Base-by-base conservation (phyloP, 2,797 vertebrate species). In the Borostomias antarcticus region DNA sequence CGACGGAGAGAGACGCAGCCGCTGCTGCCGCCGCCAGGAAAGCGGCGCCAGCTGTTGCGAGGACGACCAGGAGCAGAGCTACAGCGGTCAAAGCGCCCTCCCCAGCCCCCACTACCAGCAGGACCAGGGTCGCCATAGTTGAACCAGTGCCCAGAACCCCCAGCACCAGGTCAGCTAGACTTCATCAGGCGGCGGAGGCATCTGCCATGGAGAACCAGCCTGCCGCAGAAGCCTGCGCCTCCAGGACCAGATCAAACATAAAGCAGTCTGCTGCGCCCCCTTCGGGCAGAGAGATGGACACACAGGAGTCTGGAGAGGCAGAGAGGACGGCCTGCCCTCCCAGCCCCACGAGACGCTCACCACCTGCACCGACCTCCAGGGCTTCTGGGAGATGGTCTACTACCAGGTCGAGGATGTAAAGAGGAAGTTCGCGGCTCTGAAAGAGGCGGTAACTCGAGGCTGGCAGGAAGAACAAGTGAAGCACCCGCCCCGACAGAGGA, bases 381-480 rank as follows among this genome's bases (percentile, higher is more conserved):
- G 98, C 21, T 99, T 99, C 86, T 98, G 98, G 98, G 98, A 99
- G 76, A 98, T 98, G 97, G 83, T 99, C 64, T 92, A 89, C 80
- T 97, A 92, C 86, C 76, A 99, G 97, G 86, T 97, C 0, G 90
- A 95, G 80, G 95, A 98, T 32, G 93, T 99, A 56, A 79, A 88
- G 37, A 94, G 90, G 68, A 98, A 98, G 77, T 97, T 98, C 82
- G 85, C 79, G 1, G 82, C 91, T 35, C 82, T 98, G 60, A 91
- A 81, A 75, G 94, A 91, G 58, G 92, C 95, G 30, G 93, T 97
- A 77, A 81, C 86, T 35, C 90, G 89, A 11, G 84, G 82, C 3
- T 98, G 96, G 97, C 86, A 92, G 76, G 92, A 91, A 58, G 89
- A 89, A 28, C 48, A 58, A 45, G n/a, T n/a, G n/a, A 88, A 79